Percentiles rank a stretch among this genome's conserved stretches.
These are phyloP conservation scores for Hylomyscus alleni DNA, from an alignment of 2,797 vertebrate genomes.

Conservation along the genomic window DNA sequence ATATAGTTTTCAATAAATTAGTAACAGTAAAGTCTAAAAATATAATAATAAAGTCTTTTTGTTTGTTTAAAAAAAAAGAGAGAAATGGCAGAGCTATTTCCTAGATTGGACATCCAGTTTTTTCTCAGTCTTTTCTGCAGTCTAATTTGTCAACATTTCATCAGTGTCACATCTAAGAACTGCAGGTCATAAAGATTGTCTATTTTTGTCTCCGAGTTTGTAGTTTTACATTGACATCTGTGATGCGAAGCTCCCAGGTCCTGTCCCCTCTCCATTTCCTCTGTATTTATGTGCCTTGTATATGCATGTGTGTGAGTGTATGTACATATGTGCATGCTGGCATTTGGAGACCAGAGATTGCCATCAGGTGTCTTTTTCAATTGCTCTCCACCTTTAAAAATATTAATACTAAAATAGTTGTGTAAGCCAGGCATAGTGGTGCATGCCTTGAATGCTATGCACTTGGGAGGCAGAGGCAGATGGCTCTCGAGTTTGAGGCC, in stretches of 20 bases:
- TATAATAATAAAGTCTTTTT: too few species aligned
- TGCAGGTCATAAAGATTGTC: not conserved
- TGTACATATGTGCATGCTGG: too few species aligned
- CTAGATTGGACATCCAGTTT: not conserved
- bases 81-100: not conserved
- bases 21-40: not conserved
- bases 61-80: too few species aligned
- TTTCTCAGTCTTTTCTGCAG: not conserved
- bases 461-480: not conserved
- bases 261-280: not conserved
- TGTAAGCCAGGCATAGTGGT: not conserved
- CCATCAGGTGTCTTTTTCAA: not conserved
- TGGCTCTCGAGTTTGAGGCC: too few species aligned
- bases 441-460: not conserved
- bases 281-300: not conserved
- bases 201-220: conserved; percentile 34
- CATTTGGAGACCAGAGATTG: not conserved
- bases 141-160: conserved; percentile 18
- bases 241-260: not conserved
- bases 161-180: conserved; percentile 5
- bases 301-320: not conserved
- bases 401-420: too few species aligned
- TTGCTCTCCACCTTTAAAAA: not conserved
- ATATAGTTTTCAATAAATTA: not conserved
- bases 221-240: conserved; percentile 22